Evolutionary conservation across 1,140 invertebrate genomes (phyloP), one percentile per base, ranked within the genome.

Genomic region (Venustaconcha ellipsiformis): DNA sequence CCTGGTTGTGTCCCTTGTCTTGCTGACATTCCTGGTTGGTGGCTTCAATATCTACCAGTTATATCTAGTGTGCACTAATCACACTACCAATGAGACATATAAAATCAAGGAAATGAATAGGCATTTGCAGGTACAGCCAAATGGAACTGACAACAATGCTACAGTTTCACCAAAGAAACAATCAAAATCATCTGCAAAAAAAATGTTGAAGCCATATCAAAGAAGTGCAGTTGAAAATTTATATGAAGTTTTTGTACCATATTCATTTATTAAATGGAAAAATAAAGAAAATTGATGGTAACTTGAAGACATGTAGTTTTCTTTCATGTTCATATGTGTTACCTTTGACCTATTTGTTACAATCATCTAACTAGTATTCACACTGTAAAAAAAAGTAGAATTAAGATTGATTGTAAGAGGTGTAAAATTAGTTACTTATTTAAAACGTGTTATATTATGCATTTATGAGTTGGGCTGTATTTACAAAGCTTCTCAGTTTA

Each of bases 41-140:
- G 62, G 80, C 15, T 87, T 88, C 60, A 77, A 83, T 8, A 5
- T 74, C 15, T 87, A 88, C 67, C 87, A 88, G 71, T 12, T 85
- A 17, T 88, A 82, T 70, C 79, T 88, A 57, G 58, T 86, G 18
- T 68, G 73, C n/a, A 82, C 78, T 57, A 88, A 88, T 70, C 83
- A 86, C 71, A 88, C 87, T n/a, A 88, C 86, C 15, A 88, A 88
- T 58, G 87, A 88, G 68, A 77, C 83, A 56, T 85, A 87, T 74
- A 87, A 87, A 78, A 70, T 83, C n/a, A 67, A 77, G 30, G 75
- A 77, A 56, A 17, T 83, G 57, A 62, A 57, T 66, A 79, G 66
- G 62, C 30, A 62, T 57, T 30, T 11, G 60, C 12, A 4, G 57
- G 23, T 57, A 63, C 59, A 63, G 58, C 57, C 30, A 56, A n/a